These are phyloP conservation scores for Solenopsis fugax DNA, from an alignment of 1,140 invertebrate species.

Conservation along the genomic window DNA sequence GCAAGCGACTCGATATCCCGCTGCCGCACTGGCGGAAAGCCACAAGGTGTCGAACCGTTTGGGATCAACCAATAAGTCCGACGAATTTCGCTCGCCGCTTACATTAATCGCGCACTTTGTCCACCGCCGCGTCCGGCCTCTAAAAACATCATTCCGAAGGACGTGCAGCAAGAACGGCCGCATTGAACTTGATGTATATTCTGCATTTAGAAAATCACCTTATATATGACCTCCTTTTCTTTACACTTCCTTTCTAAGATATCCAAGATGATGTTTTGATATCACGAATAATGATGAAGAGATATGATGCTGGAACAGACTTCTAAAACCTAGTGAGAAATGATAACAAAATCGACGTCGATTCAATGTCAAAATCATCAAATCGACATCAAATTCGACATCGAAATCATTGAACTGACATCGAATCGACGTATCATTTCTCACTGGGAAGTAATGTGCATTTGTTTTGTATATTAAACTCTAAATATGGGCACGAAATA, in stretches of 20 bases:
- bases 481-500: neutral
- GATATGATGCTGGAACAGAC: neutral
- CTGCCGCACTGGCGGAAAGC: conserved; percentile 89
- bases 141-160: neutral
- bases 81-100: conserved; percentile 43
- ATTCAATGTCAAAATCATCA: too few species aligned
- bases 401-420: too few species aligned
- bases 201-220: conserved; percentile 33
- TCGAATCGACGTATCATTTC: too few species aligned
- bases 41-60: conserved; percentile 87
- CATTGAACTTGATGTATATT: conserved; percentile 25
- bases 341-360: too few species aligned
- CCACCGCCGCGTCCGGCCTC: conserved; percentile 2
- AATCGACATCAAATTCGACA: too few species aligned
- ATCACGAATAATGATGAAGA: conserved; percentile 11
- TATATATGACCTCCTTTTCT: neutral
- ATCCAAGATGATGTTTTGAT: conserved; percentile 23
- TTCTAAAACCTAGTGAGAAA: too few species aligned
- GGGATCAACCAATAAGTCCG: conserved; percentile 74
- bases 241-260: neutral
- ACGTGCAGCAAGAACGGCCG: neutral
- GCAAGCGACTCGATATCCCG: conserved; percentile 91
- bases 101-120: conserved; percentile 45
- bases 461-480: neutral
- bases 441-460: neutral